Evolutionary conservation across 2,888 invertebrate species (phyloP), one percentile per base, ranked within the genome.

Genomic region (Mesoligia furuncula): DNA sequence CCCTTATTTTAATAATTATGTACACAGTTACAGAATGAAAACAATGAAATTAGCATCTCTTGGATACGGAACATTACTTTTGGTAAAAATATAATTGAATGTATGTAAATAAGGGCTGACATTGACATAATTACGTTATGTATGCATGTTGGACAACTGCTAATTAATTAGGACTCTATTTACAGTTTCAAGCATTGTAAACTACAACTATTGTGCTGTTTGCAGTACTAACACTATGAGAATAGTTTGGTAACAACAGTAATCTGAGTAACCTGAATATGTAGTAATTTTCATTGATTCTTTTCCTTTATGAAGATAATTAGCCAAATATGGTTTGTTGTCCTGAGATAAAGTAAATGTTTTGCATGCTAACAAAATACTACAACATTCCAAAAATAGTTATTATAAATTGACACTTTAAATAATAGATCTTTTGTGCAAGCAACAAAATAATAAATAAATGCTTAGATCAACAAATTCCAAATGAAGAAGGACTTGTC

Each of bases 51-150:
- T 45, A 36, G n/a, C 42, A 62, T 51, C 17, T n/a, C 11, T 24
- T 48, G 27, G 13, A 24, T 62, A 39, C 0, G 8, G n/a, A 64
- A 59, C 20, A 59, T 48, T n/a, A 36, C 36, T 69, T 48, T 69
- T 36, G 61, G 4, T 61, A n/a, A 48, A 70, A 61, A 54, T 59
- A 39, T 54, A 27, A 51, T 73, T 81, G 20, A 59, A 24, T 62
- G 27, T 67, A 73, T 66, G 65, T 48, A 76, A 72, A 27, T 62
- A 73, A 17, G 24, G 54, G 4, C 66, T 73, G 83, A 64, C 73
- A 83, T 83, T 83, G 86, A 75, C 75, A 76, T 76, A 36, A 69
- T 85, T 81, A 57, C 57, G 73, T 65, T 83, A 69, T 20, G 20
- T 45, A 79, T 54, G 45, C 24, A 64, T 48, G 24, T 68, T 61